phyloP scores from a whole-genome alignment of 1,140 invertebrate genomes.

The Batillaria attramentaria region DNA sequence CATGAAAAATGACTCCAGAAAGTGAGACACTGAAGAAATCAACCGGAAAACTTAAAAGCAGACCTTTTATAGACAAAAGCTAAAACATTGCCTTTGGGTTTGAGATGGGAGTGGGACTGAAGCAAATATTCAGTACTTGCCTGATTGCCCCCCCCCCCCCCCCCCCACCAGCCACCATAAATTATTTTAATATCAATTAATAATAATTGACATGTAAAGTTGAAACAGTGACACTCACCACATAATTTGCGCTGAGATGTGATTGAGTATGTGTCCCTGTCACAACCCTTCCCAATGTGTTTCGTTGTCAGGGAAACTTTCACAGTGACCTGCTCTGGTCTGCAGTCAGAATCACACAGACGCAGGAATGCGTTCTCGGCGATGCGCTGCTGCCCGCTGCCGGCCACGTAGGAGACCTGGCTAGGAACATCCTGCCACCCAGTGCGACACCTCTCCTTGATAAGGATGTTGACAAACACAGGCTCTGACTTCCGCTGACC shows the following conservation, averaged over 20 bases:
- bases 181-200: neutral
- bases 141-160: too few species aligned
- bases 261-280: constrained; percentile 91
- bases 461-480: constrained; percentile 95
- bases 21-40: too few species aligned
- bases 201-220: neutral
- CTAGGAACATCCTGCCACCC: constrained; percentile 90
- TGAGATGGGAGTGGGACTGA: too few species aligned
- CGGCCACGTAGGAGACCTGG: constrained; percentile 91
- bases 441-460: constrained; percentile 82
- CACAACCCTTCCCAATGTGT: constrained; percentile 91
- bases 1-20: too few species aligned
- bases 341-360: constrained; percentile 88
- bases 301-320: constrained; percentile 82
- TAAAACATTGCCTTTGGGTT: too few species aligned
- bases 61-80: too few species aligned
- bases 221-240: constrained; percentile 74
- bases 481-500: constrained; percentile 89
- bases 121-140: too few species aligned
- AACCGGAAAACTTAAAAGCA: too few species aligned
- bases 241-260: constrained; percentile 91
- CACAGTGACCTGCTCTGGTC: constrained; percentile 76
- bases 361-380: constrained; percentile 90
- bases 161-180: too few species aligned
- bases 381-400: constrained; percentile 83